Percentiles rank a stretch among this genome's conserved stretches.
These are phyloP conservation scores for Heterochromis multidens DNA, from an alignment of 2,113 vertebrate species.

Conservation along the genomic window DNA sequence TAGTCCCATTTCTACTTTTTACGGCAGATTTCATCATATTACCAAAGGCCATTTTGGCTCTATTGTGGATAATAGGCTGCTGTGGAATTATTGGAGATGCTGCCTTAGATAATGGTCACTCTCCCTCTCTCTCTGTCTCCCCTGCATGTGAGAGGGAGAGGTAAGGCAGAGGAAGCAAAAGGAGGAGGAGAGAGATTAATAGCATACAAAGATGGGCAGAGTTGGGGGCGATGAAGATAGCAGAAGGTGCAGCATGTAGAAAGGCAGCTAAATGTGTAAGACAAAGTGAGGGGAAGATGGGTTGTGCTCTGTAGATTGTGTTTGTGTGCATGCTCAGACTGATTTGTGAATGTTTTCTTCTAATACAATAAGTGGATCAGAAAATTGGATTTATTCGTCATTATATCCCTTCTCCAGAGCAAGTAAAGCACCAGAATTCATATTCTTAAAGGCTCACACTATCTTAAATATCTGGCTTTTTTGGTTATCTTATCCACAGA, in stretches of 20 bases:
- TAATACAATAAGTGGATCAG: slow-evolving; percentile 47
- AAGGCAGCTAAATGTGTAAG: slow-evolving; percentile 44
- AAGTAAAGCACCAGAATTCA: neutral
- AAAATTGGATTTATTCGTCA: slow-evolving; percentile 43
- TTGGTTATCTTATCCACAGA: neutral
- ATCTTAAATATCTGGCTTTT: neutral
- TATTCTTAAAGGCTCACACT: neutral
- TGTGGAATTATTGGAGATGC: slow-evolving; percentile 72
- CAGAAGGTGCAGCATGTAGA: slow-evolving; percentile 38
- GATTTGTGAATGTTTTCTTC: slow-evolving; percentile 29
- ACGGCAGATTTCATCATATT: slow-evolving; percentile 82
- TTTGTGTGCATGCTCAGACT: neutral
- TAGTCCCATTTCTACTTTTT: slow-evolving; percentile 77
- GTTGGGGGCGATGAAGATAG: slow-evolving; percentile 67
- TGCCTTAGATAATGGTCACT: slow-evolving; percentile 71
- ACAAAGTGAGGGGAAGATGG: slow-evolving; percentile 47
- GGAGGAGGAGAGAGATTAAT: slow-evolving; percentile 67
- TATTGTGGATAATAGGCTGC: slow-evolving; percentile 72
- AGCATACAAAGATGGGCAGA: slow-evolving; percentile 66
- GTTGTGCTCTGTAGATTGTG: slow-evolving; percentile 11
- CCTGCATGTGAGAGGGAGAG: slow-evolving; percentile 45
- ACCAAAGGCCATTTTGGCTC: slow-evolving; percentile 74
- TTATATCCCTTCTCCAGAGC: slow-evolving; percentile 8
- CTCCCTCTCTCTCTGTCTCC: slow-evolving; percentile 33
- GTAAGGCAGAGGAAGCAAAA: slow-evolving; percentile 48